A percentile compares a stretch with the other conserved stretches of the same genome.
Evolutionary conservation across 2,888 invertebrate genomes (phyloP).

Genomic region (Caenorhabditis sinica): DNA sequence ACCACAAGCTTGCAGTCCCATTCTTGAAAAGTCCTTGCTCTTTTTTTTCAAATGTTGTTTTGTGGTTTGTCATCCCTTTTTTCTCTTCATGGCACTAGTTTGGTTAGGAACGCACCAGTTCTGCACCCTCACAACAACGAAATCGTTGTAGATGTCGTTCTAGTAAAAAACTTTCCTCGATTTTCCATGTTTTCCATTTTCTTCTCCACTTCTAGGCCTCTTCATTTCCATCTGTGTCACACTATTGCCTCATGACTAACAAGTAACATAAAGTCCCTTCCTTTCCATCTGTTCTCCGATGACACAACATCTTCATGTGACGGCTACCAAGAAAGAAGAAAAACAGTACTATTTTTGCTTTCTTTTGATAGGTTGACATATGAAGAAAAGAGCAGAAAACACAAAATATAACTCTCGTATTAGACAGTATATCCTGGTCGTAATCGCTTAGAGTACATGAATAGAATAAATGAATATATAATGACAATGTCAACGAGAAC

Average conservation of each 20-base stretch:
- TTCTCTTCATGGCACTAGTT: not conserved
- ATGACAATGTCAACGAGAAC: slow-evolving; percentile 48
- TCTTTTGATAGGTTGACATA: not conserved
- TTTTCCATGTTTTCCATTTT: slow-evolving; percentile 25
- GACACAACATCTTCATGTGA: slow-evolving; percentile 34
- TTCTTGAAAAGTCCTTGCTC: slow-evolving; percentile 6
- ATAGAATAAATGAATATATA: slow-evolving; percentile 66
- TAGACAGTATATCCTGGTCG: slow-evolving; percentile 11
- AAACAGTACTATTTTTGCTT: slow-evolving; percentile 48
- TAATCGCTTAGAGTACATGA: slow-evolving; percentile 19
- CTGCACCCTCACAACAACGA: slow-evolving; percentile 11
- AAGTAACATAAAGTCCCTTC: slow-evolving; percentile 10
- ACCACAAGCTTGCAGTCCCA: not conserved
- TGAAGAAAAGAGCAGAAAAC: too few species aligned
- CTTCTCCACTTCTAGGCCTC: slow-evolving; percentile 29
- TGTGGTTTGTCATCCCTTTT: slow-evolving; percentile 34
- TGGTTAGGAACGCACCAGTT: slow-evolving; percentile 33
- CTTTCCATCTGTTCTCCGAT: slow-evolving; percentile 15
- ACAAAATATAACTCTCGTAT: not conserved
- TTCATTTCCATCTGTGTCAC: slow-evolving; percentile 26
- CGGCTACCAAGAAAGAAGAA: slow-evolving; percentile 23
- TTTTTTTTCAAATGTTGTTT: slow-evolving; percentile 4
- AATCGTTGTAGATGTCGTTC: too few species aligned
- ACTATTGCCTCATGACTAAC: slow-evolving; percentile 52
- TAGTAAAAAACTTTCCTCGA: slow-evolving; percentile 4